Evolutionary conservation across 2,113 vertebrate species (phyloP).

Genomic region (Gallinago paraguaiae): DNA sequence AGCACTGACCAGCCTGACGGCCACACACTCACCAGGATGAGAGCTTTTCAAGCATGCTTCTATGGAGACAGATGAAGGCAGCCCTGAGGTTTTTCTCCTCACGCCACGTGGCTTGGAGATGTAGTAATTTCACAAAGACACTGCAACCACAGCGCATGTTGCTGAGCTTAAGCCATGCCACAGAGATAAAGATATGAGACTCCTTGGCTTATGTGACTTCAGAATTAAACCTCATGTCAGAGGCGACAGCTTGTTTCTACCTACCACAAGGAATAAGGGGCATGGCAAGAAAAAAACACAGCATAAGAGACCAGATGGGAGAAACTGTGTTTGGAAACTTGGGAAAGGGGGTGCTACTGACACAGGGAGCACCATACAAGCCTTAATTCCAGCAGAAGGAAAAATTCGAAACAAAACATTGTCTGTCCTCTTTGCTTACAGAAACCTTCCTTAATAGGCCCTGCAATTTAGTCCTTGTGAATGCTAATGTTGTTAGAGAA

Average conservation of each 20-base stretch:
- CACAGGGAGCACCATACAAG: neutral
- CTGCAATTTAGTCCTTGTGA: neutral
- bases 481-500: neutral
- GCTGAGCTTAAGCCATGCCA: neutral
- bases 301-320: neutral
- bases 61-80: neutral
- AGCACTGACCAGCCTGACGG: neutral
- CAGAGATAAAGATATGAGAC: neutral
- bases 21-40: neutral
- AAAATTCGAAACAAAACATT: neutral
- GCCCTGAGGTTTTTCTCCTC: neutral
- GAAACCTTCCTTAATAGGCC: neutral
- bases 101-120: neutral
- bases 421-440: neutral
- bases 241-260: neutral
- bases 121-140: neutral
- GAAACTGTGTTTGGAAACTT: neutral
- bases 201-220: neutral
- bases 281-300: neutral
- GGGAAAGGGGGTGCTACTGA: neutral
- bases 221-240: neutral
- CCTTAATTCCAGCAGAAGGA: neutral
- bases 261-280: neutral
- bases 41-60: neutral
- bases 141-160: neutral